phyloP scores from a whole-genome alignment of 92 coral and sea anemone species.

The Parazoanthus atlanticus region DNA sequence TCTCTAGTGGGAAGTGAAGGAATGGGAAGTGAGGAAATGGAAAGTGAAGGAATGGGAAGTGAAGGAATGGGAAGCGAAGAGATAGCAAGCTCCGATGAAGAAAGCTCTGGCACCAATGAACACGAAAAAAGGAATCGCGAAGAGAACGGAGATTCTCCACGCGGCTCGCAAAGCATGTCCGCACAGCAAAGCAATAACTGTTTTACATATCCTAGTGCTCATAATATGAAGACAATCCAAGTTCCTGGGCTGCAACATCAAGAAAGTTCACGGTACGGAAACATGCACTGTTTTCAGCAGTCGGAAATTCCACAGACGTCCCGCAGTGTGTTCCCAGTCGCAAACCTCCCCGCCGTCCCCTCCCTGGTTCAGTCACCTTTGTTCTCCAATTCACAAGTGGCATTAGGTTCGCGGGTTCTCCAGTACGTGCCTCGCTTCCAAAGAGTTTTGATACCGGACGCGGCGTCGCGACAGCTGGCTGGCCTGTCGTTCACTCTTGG shows the following conservation, averaged over 20 bases:
- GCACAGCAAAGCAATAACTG: background rate
- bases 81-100: conserved; percentile 25
- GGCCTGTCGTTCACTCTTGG: background rate
- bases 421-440: conserved; percentile 28
- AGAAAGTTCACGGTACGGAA: background rate
- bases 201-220: background rate
- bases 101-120: background rate
- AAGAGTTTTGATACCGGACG: conserved; percentile 31
- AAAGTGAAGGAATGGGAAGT: conserved; percentile 6
- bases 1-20: conserved; percentile 15
- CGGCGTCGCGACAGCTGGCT: conserved; percentile 6
- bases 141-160: background rate
- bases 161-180: background rate
- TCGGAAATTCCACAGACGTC: background rate
- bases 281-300: background rate
- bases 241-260: background rate
- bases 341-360: conserved; percentile 11
- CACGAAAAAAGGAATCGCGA: background rate
- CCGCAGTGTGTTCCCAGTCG: background rate
- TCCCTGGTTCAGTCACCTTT: background rate
- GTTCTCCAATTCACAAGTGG: background rate
- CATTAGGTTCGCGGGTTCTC: background rate
- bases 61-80: conserved; percentile 29
- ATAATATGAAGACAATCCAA: background rate
- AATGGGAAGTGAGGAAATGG: conserved; percentile 1